These are phyloP conservation scores for Dunckerocampus dactyliophorus DNA, from an alignment of 2,113 vertebrate species.

Conservation along the genomic window DNA sequence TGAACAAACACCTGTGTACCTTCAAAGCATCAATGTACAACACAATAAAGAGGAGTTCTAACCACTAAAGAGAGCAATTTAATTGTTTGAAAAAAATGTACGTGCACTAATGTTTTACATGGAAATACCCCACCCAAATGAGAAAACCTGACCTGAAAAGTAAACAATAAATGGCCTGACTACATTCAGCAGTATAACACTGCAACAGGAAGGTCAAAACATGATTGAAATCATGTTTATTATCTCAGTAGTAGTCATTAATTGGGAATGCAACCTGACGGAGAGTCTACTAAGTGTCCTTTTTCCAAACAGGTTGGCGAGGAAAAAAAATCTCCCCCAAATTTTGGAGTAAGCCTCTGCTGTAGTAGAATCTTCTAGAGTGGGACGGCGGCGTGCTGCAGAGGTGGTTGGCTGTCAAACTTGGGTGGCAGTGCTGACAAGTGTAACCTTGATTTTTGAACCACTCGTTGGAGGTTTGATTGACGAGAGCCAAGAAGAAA, in stretches of 20 bases:
- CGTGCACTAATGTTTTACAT: no score
- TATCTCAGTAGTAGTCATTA: slow-evolving; percentile 4
- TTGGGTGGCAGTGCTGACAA: slow-evolving; percentile 66
- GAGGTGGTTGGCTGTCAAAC: slow-evolving; percentile 23
- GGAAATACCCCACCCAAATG: neutral
- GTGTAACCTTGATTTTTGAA: slow-evolving; percentile 66
- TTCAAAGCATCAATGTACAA: neutral
- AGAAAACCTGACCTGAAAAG: neutral
- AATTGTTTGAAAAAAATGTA: neutral
- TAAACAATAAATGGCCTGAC: neutral
- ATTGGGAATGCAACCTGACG: slow-evolving; percentile 5
- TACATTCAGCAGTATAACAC: no score
- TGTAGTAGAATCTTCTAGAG: slow-evolving; percentile 73
- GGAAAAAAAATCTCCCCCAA: slow-evolving; percentile 82
- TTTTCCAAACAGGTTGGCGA: slow-evolving; percentile 31
- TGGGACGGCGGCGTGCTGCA: slow-evolving; percentile 45
- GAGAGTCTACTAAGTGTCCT: slow-evolving; percentile 36
- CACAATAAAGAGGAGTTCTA: neutral
- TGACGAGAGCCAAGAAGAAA: slow-evolving; percentile 79
- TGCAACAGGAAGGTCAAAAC: no score
- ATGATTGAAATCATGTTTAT: slow-evolving; percentile 16
- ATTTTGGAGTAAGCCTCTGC: slow-evolving; percentile 77
- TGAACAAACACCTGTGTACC: no score
- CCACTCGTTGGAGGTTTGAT: slow-evolving; percentile 94
- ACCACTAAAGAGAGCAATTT: neutral